Percentiles rank a stretch among this genome's conserved stretches.
Evolutionary conservation across 92 coral and sea anemone genomes (phyloP).

Genomic region (Ricordea florida): DNA sequence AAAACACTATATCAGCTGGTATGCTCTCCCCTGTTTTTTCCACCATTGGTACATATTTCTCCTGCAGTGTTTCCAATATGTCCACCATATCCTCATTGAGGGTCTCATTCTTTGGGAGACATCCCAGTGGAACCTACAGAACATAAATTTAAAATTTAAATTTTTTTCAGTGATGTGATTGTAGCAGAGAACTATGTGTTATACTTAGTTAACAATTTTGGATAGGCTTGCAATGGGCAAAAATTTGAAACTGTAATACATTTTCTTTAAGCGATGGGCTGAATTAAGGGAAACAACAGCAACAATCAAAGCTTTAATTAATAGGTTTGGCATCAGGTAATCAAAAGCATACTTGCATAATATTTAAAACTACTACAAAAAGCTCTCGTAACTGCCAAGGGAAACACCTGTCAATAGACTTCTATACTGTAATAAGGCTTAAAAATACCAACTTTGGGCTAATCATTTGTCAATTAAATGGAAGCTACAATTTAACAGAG

Average conservation of each 20-base stretch:
- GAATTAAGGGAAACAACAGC: background rate
- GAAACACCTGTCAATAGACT: slow-evolving; percentile 2
- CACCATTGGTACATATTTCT: slow-evolving; percentile 39
- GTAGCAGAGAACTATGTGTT: background rate
- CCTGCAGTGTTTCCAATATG: slow-evolving; percentile 49
- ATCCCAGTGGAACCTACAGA: slow-evolving; percentile 56
- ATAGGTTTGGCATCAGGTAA: slow-evolving; percentile 15
- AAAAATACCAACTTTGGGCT: background rate
- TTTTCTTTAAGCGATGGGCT: background rate
- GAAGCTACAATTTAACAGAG: slow-evolving; percentile 2
- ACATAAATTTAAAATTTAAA: background rate
- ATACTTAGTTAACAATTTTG: slow-evolving; percentile 5
- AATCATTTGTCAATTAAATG: slow-evolving; percentile 6
- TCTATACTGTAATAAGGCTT: background rate
- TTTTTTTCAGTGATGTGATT: slow-evolving; percentile 4
- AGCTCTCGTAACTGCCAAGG: slow-evolving; percentile 7
- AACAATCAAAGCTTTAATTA: slow-evolving; percentile 11
- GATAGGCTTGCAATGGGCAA: slow-evolving; percentile 13
- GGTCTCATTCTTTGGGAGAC: slow-evolving; percentile 62
- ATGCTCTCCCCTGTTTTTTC: slow-evolving; percentile 3
- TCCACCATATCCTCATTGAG: slow-evolving; percentile 69
- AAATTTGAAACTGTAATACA: background rate
- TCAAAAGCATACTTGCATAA: slow-evolving; percentile 5
- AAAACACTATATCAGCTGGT: slow-evolving; percentile 36
- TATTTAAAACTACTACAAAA: slow-evolving; percentile 9